Base-by-base conservation (phyloP, 2,113 vertebrate genomes). In the Stegostoma tigrinum region DNA sequence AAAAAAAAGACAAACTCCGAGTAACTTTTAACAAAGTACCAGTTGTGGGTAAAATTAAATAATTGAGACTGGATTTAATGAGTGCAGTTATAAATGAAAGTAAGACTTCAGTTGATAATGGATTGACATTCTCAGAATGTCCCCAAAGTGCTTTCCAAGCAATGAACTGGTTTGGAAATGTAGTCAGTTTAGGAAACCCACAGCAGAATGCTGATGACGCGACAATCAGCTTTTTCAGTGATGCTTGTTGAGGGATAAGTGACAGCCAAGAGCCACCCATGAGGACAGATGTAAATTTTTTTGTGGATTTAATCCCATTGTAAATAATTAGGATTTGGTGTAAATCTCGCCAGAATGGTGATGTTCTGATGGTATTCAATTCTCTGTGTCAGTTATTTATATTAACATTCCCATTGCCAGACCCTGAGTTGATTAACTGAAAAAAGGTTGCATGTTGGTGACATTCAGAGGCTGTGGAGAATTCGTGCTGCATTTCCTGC, bases 331-430 rank as follows among this genome's bases (percentile, higher is more conserved):
- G 30, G 87, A 61, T 61, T 27, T 90, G 87, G 87, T 90, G 55
- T 90, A 90, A 90, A 64, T 64, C 87, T n/a, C 55, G n/a, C 30
- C 55, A 64, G 27, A 64, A 90, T 64, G 55, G n/a, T 90, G 5
- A 90, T 64, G 87, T 90, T 14, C 87, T 64, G n/a, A 90, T 90
- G 19, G 24, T 30, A 14, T 30, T n/a, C 27, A 64, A 64, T 90
- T 64, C 87, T 90, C 55, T 27, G 30, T 30, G 55, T 6, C 55
- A 55, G 24, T 5, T 15, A 90, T 90, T 90, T 90, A 30, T 55
- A 90, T 90, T n/a, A 64, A 64, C 64, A 90, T 64, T 90, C 87
- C 87, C 87, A 90, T 52, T n/a, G 19, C 87, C 87, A 90, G 87
- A 30, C 6, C 14, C 15, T 64, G 87, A 90, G 61, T 64, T 14